These are phyloP conservation scores for Drosophila malerkotliana DNA, from an alignment of 1,140 invertebrate genomes.

Conservation along the genomic window DNA sequence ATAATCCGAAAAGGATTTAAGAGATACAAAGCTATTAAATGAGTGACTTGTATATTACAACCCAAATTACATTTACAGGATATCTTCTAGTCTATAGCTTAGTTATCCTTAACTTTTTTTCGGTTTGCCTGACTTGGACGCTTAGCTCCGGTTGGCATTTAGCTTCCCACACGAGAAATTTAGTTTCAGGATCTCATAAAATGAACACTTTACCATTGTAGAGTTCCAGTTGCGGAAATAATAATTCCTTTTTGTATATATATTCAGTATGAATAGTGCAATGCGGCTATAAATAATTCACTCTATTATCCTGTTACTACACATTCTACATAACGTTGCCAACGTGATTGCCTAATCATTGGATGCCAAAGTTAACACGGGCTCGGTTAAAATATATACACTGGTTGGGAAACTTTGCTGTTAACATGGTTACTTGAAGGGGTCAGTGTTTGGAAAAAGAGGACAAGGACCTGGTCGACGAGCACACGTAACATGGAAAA, in stretches of 20 bases:
- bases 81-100: not conserved
- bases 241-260: conserved; percentile 23
- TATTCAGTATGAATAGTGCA: conserved; percentile 7
- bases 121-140: conserved; percentile 10
- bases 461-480: conserved; percentile 9
- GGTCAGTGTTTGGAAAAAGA: conserved; percentile 7
- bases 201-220: conserved; percentile 32
- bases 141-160: conserved; percentile 38
- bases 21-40: not conserved
- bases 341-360: conserved; percentile 31
- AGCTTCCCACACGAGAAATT: conserved; percentile 31
- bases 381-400: not conserved
- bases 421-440: conserved; percentile 17
- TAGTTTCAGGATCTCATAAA: conserved; percentile 32
- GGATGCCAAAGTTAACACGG: conserved; percentile 9
- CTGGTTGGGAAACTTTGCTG: conserved; percentile 26
- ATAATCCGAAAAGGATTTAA: not conserved
- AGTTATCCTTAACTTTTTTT: not conserved
- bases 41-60: not conserved
- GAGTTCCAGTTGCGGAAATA: conserved; percentile 19
- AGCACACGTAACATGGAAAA: conserved; percentile 29
- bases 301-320: conserved; percentile 1
- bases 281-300: conserved; percentile 26
- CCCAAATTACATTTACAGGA: not conserved
- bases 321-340: conserved; percentile 10